Evolutionary conservation across 1,140 invertebrate genomes (phyloP), one percentile per base, ranked within the genome.

Genomic region (Muscidifurax raptorellus): DNA sequence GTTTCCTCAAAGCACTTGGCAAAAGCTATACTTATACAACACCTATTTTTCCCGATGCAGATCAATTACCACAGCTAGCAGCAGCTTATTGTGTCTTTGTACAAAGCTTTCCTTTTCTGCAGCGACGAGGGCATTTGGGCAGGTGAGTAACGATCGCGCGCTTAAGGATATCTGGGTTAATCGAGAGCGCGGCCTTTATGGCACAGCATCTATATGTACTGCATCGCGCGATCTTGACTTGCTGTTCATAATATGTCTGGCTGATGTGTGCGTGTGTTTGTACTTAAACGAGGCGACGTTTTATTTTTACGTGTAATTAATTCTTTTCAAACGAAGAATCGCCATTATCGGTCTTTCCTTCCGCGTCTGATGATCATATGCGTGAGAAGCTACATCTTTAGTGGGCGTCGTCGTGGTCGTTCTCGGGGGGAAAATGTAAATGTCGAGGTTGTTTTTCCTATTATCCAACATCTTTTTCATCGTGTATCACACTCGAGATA

Each of bases 391-490:
- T 25, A 40, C 9, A 40, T 2, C 36, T 40, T 40, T 12, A 0
- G 74, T 76, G 15, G 74, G 74, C 40, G 36, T 76, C 40, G 74
- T 44, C 47, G n/a, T n/a, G n/a, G n/a, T n/a, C n/a, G n/a, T n/a
- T n/a, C n/a, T n/a, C n/a, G n/a, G n/a, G n/a, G 28, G 28, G 5
- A 77, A 64, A 32, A 77, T 77, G 30, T 22, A 52, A 77, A 59
- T 77, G 75, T 15, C 52, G 44, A 22, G 22, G 27, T 28, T 36
- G 36, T 76, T 47, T 76, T 76, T 36, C 4, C 40, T 18, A 59
- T 59, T 59, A 59, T 59, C 18, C 52, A 4, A 59, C 22, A 9
- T 10, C 32, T 76, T 76, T 47, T 36, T 40, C 25, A 28, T 64
- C 36, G 36, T 10, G 36, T 40, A 4, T 59, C n/a, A n/a, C 52